These are phyloP conservation scores for Colostygia pectinataria DNA, from an alignment of 2,888 invertebrate species.

Conservation along the genomic window DNA sequence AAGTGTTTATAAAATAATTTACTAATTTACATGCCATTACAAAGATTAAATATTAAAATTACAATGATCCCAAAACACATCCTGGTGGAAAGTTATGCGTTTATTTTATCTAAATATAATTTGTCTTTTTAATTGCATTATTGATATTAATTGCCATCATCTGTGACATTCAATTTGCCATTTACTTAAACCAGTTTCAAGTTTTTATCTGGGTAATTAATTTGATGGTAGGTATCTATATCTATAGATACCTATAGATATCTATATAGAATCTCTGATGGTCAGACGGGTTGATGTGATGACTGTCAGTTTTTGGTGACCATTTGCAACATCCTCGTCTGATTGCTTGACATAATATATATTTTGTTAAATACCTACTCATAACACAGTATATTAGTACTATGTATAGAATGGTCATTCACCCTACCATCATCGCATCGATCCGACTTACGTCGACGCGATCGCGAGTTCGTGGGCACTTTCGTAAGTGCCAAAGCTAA, in stretches of 20 bases:
- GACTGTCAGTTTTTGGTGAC: constrained; percentile 56
- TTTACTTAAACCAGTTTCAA: constrained; percentile 17
- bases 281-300: constrained; percentile 47
- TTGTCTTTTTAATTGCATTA: constrained; percentile 12
- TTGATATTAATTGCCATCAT: constrained; percentile 16
- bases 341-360: constrained; percentile 46
- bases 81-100: constrained; percentile 12
- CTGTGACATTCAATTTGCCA: constrained; percentile 20
- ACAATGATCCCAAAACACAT: background rate
- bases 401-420: too few species aligned
- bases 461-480: too few species aligned
- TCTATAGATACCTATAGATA: constrained; percentile 37
- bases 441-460: too few species aligned
- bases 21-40: too few species aligned
- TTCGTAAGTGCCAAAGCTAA: too few species aligned
- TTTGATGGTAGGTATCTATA: constrained; percentile 23
- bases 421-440: too few species aligned
- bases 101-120: constrained; percentile 9
- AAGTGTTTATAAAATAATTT: too few species aligned
- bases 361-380: background rate
- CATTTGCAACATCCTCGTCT: constrained; percentile 60
- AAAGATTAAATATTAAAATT: background rate
- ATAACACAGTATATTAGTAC: too few species aligned
- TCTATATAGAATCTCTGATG: constrained; percentile 31
- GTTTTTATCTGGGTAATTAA: constrained; percentile 16